Evolutionary conservation across 2,888 invertebrate species (phyloP), one percentile per base, ranked within the genome.

Genomic region (Drosophila picticornis): DNA sequence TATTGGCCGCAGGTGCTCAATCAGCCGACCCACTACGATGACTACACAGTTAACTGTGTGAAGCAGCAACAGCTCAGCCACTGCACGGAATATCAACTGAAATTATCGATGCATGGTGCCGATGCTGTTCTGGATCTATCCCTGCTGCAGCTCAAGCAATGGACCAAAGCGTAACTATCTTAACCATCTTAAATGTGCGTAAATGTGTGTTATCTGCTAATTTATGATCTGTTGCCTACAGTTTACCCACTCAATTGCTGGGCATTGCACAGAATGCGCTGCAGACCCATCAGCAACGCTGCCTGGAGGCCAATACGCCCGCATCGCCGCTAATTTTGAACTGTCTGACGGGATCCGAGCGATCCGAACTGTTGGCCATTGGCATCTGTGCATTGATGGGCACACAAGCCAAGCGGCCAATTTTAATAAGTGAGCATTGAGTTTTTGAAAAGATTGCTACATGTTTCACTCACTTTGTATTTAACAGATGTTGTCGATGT

Each of bases 261-360:
- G 93, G 92, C 46, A 91, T 93, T 74, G 92, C 93, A 1, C 82
- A 91, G 57, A 93, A 93, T 81, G 91, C 91, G 1, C 75, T 93
- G 51, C 88, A 91, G 60, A 91, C 91, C 3, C 92, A 93, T 75
- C 91, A 93, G 52, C 90, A 92, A 60, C 91, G 91, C 38, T 92
- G 92, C 40, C 78, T 91, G 51, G 90, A 91, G 27, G 90, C 91
- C 31, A 92, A 91, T 70, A 76, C 91, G 6, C 91, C 91, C 10
- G 81, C 77, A 13, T 90, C 92, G 11, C 92, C 93, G 55, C 81
- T 93, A 10, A 90, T 93, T 34, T 79, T 93, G 72, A 93, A 91
- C 71, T 93, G 93, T 62, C 75, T 93, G 43, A 93, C 93, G 0
- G 93, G 93, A 9, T 93, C 93, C 1, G 93, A 93, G 68, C 90